phyloP scores from a whole-genome alignment of 2,888 invertebrate genomes.

The Rambutsinella grinnellia region DNA sequence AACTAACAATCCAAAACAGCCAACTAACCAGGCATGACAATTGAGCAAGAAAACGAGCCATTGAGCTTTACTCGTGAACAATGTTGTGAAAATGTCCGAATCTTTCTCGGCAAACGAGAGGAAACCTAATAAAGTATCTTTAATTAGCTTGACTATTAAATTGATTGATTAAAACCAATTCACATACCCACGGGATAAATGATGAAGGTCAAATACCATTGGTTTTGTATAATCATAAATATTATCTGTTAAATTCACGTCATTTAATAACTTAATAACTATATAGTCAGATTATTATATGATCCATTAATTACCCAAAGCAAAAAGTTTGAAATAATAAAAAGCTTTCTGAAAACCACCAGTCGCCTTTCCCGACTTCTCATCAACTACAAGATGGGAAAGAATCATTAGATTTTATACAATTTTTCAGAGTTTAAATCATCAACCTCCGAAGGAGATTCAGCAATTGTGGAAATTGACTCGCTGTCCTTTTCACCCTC shows the following conservation, averaged over 20 bases:
- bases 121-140: slow-evolving; percentile 16
- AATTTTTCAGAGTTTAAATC: not conserved
- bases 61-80: not conserved
- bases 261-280: not conserved
- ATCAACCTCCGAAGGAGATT: slow-evolving; percentile 5
- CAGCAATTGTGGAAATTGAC: slow-evolving; percentile 12
- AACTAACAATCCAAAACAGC: slow-evolving; percentile 3
- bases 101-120: not conserved
- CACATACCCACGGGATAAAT: slow-evolving; percentile 9
- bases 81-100: not conserved
- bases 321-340: slow-evolving; percentile 8
- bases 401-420: not conserved
- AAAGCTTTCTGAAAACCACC: not conserved
- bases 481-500: slow-evolving; percentile 4
- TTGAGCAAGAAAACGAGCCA: slow-evolving; percentile 5
- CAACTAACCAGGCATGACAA: slow-evolving; percentile 12
- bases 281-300: not conserved
- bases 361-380: slow-evolving; percentile 1
- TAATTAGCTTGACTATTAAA: no score
- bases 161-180: no score
- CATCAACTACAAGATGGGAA: not conserved
- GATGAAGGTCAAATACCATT: not conserved
- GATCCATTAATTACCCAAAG: not conserved
- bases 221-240: not conserved
- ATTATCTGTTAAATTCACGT: not conserved